Conservation (phyloP, 2,113 vertebrate genomes). For the Columba livia region DNA sequence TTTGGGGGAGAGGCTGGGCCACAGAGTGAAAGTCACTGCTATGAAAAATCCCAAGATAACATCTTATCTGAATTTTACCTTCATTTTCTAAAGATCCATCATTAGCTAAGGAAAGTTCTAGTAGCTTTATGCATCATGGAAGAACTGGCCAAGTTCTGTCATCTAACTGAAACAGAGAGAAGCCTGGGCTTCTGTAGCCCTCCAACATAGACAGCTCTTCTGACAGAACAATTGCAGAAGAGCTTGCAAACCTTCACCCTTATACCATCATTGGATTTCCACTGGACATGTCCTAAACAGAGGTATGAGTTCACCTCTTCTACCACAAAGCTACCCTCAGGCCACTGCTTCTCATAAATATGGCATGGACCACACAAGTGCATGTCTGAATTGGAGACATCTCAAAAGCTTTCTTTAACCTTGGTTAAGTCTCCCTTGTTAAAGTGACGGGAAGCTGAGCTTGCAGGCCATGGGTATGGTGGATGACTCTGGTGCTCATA, state of each 20-base stretch:
- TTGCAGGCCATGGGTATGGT: not conserved
- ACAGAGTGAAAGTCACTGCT: not conserved
- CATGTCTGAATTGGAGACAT: not conserved
- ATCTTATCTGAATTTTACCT: not conserved
- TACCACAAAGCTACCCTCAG: not conserved
- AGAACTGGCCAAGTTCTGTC: not conserved
- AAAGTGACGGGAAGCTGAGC: not conserved
- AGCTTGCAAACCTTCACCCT: not conserved
- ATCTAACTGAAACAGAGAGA: not conserved
- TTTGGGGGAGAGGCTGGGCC: fast-evolving
- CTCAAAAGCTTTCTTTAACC: no score
- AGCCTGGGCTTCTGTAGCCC: not conserved
- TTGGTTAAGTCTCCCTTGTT: not conserved
- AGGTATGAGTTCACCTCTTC: not conserved
- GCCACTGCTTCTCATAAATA: not conserved
- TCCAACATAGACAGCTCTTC: not conserved
- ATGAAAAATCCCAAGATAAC: no score
- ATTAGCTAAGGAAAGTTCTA: not conserved
- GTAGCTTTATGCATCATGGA: not conserved
- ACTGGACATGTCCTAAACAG: not conserved
- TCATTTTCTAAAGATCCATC: not conserved
- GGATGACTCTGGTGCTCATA: not conserved
- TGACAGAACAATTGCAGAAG: not conserved
- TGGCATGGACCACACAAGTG: not conserved
- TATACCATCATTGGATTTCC: not conserved